phyloP scores from a whole-genome alignment of 2,888 invertebrate genomes.

The Melieria crassipennis region DNA sequence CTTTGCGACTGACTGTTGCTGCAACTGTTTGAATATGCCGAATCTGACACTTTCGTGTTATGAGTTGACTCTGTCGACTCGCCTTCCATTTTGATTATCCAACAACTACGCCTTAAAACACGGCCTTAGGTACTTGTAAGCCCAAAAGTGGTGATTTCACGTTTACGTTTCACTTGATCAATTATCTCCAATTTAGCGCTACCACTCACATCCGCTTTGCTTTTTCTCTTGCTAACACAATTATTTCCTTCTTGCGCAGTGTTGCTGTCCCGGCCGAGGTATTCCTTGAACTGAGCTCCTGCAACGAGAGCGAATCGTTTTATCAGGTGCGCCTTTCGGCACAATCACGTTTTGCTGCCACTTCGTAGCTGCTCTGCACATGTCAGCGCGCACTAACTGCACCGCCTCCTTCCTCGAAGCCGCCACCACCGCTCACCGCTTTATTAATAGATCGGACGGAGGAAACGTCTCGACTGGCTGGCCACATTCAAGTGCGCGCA shows the following conservation, averaged over 20 bases:
- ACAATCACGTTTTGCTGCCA: conserved; percentile 27
- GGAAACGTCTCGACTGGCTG: too few species aligned
- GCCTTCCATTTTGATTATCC: conserved; percentile 55
- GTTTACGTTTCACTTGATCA: not conserved
- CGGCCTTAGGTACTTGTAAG: too few species aligned
- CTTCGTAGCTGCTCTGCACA: too few species aligned
- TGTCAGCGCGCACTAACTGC: too few species aligned
- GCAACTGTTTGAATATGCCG: conserved; percentile 83
- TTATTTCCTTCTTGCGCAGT: not conserved
- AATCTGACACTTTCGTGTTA: conserved; percentile 73
- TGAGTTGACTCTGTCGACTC: conserved; percentile 62
- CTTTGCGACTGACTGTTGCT: conserved; percentile 84
- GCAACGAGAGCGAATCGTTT: conserved; percentile 2
- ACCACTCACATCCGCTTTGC: not conserved
- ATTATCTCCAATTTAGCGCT: too few species aligned
- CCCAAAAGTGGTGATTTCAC: not conserved
- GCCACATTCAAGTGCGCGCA: too few species aligned
- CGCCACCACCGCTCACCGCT: not conserved
- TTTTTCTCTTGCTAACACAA: not conserved
- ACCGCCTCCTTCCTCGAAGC: not conserved
- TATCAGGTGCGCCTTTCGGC: conserved; percentile 18
- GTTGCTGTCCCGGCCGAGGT: conserved; percentile 4
- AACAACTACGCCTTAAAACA: too few species aligned
- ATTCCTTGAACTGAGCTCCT: conserved; percentile 19
- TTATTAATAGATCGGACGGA: too few species aligned